These are phyloP conservation scores for Morinoia aosen DNA, from an alignment of 2,888 invertebrate genomes.

Conservation along the genomic window DNA sequence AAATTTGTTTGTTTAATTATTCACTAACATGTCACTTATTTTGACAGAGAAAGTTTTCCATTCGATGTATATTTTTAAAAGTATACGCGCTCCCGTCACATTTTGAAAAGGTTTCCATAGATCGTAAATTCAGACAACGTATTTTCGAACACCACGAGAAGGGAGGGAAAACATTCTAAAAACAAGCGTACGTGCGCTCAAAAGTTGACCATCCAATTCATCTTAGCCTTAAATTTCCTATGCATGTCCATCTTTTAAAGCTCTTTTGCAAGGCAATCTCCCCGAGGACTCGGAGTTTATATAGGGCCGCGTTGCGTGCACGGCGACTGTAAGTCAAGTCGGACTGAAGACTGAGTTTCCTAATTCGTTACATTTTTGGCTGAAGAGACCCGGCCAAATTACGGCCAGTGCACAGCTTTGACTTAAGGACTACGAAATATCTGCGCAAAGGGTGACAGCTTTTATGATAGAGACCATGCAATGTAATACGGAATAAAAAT, in stretches of 20 bases:
- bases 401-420: background rate
- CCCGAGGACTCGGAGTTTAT: conserved; percentile 6
- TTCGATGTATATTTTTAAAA: background rate
- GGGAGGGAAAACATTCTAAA: background rate
- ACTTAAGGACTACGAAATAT: conserved; percentile 13
- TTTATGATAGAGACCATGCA: background rate
- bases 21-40: background rate
- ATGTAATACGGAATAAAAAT: background rate
- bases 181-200: conserved; percentile 14
- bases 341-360: conserved; percentile 49
- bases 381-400: conserved; percentile 32
- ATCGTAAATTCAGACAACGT: background rate
- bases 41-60: background rate
- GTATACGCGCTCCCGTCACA: background rate
- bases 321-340: conserved; percentile 32
- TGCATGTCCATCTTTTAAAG: conserved; percentile 48
- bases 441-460: background rate
- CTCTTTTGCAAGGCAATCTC: conserved; percentile 42
- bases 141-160: background rate
- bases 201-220: conserved; percentile 24
- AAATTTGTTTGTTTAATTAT: background rate
- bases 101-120: background rate
- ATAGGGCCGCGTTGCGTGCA: conserved; percentile 32
- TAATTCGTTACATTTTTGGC: conserved; percentile 49
- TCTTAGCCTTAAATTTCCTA: conserved; percentile 47